A percentile compares a stretch with the other conserved stretches of the same genome.
phyloP scores from a whole-genome alignment of 2,888 invertebrate species.

The Ecdyonurus torrentis region DNA sequence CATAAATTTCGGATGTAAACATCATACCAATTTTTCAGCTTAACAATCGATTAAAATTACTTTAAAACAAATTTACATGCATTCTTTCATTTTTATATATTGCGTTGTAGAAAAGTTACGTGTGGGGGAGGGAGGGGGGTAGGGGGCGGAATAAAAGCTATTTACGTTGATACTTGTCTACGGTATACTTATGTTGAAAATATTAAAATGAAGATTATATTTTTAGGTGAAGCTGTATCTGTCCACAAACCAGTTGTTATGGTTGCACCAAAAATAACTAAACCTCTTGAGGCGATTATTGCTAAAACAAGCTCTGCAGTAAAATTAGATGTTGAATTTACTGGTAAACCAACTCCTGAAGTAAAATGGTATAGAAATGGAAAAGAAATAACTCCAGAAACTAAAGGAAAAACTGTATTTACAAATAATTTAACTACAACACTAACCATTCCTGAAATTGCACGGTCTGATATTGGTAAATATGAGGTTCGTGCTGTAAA shows the following conservation, averaged over 20 bases:
- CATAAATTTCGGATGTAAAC: no score
- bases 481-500: slow-evolving; percentile 76
- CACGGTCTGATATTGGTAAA: slow-evolving; percentile 65
- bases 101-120: no score
- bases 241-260: slow-evolving; percentile 33
- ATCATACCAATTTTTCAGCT: no score
- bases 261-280: slow-evolving; percentile 54
- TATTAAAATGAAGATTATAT: neutral
- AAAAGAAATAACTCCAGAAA: slow-evolving; percentile 43
- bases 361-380: slow-evolving; percentile 78
- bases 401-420: slow-evolving; percentile 40
- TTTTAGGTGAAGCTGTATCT: slow-evolving; percentile 18
- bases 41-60: no score
- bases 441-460: slow-evolving; percentile 45
- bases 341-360: slow-evolving; percentile 50
- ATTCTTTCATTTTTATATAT: no score
- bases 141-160: no score
- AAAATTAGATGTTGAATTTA: slow-evolving; percentile 50
- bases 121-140: no score
- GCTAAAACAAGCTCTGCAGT: slow-evolving; percentile 51
- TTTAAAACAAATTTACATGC: no score
- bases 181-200: neutral
- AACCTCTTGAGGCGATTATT: slow-evolving; percentile 58
- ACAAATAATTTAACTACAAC: slow-evolving; percentile 43
- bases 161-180: no score